phyloP scores from a whole-genome alignment of 2,113 vertebrate species.

The Pseudorasbora parva region DNA sequence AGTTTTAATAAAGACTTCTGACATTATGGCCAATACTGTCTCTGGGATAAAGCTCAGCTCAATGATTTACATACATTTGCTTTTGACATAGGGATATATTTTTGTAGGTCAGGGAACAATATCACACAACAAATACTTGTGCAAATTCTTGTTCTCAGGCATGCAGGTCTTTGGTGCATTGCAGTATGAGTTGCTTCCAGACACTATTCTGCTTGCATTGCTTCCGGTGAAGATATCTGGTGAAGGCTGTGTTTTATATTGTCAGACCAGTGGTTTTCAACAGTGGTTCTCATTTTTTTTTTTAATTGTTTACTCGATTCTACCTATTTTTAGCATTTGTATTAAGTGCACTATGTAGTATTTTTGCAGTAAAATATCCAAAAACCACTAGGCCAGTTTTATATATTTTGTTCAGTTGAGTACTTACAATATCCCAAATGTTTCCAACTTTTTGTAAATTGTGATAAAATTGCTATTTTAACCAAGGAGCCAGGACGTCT shows the following conservation, averaged over 20 bases:
- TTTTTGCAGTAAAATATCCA: too few relatives aligned
- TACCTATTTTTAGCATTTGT: too few relatives aligned
- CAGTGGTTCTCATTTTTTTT: too few relatives aligned
- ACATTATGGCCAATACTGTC: background rate
- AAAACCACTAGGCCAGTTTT: too few relatives aligned
- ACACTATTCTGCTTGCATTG: conserved; percentile 12
- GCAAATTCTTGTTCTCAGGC: background rate
- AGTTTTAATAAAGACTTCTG: background rate
- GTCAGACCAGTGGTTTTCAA: background rate
- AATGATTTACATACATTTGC: conserved; percentile 13
- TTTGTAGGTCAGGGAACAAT: conserved; percentile 22
- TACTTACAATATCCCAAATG: too few relatives aligned
- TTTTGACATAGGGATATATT: background rate
- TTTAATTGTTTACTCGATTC: too few relatives aligned
- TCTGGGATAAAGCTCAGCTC: background rate
- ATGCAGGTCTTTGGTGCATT: conserved; percentile 11
- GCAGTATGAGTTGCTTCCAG: background rate
- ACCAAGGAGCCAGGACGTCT: too few relatives aligned
- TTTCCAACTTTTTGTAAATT: too few relatives aligned
- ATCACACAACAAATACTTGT: background rate
- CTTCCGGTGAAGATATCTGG: conserved; percentile 18
- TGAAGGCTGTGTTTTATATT: background rate
- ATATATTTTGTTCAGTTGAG: too few relatives aligned
- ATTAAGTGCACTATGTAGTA: too few relatives aligned
- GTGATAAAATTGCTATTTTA: too few relatives aligned